Conservation (phyloP, 1,140 invertebrate species). For the Ceratitis capitata region DNA sequence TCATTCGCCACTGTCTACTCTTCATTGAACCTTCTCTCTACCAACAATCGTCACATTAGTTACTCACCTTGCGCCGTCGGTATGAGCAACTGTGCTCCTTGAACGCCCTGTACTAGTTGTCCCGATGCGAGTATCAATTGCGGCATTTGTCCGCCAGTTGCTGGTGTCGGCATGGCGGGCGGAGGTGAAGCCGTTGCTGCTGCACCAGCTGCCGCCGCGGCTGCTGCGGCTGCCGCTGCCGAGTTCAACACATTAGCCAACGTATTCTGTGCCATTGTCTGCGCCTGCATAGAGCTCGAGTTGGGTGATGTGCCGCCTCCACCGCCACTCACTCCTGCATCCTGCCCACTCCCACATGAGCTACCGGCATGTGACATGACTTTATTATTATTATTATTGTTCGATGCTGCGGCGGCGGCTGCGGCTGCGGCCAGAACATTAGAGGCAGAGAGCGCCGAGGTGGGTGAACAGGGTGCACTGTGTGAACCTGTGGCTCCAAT, state of each 20-base stretch:
- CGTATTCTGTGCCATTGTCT: slow-evolving; percentile 44
- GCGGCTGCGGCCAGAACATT: slow-evolving; percentile 23
- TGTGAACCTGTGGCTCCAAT: background rate
- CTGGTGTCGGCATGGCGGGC: slow-evolving; percentile 61
- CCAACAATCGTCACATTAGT: no score
- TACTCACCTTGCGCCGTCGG: slow-evolving; percentile 89
- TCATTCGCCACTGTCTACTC: no score
- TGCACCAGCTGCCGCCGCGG: slow-evolving; percentile 52
- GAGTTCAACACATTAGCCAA: slow-evolving; percentile 57
- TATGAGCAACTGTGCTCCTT: slow-evolving; percentile 91
- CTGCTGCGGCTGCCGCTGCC: slow-evolving; percentile 53
- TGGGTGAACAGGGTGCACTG: background rate
- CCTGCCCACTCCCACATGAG: slow-evolving; percentile 49
- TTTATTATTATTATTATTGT: slow-evolving; percentile 39
- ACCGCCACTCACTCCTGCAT: no score
- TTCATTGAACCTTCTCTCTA: no score
- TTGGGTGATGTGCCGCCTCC: slow-evolving; percentile 48
- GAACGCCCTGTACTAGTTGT: slow-evolving; percentile 89
- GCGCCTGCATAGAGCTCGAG: slow-evolving; percentile 43
- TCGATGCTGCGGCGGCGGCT: slow-evolving; percentile 44
- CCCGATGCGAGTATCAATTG: slow-evolving; percentile 83
- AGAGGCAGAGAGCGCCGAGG: background rate
- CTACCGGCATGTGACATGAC: slow-evolving; percentile 42
- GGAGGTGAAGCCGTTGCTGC: slow-evolving; percentile 66
- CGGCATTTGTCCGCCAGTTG: slow-evolving; percentile 67